Conservation (phyloP, 2,113 vertebrate genomes). For the Lates calcarifer region DNA sequence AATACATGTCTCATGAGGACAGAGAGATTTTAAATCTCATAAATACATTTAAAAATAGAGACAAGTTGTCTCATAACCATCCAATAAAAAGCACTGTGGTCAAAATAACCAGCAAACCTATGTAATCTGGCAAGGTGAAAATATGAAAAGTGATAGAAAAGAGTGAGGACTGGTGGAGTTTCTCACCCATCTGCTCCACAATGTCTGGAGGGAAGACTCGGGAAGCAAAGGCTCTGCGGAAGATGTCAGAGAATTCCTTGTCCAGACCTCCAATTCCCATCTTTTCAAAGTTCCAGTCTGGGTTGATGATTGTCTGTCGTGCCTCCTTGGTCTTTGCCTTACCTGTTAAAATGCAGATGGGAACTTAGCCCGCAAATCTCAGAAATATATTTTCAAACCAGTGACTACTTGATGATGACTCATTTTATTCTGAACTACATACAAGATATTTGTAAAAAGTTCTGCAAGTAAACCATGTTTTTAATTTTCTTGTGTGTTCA, state of each 20-base stretch:
- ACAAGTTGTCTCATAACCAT: background rate
- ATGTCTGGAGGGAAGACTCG: conserved; percentile 98
- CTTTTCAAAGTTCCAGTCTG: conserved; percentile 99
- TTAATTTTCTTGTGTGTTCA: background rate
- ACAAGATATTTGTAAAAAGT: background rate
- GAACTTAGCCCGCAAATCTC: background rate
- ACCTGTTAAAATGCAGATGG: conserved; percentile 77
- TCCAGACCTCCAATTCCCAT: conserved; percentile 99
- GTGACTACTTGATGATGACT: background rate
- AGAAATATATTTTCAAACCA: background rate
- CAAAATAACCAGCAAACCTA: background rate
- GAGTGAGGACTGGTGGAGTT: accelerated
- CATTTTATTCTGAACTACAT: too few relatives aligned
- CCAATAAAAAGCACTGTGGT: background rate
- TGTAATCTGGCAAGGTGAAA: background rate
- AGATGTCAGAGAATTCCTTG: conserved; percentile 97
- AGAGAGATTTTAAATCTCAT: background rate
- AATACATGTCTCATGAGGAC: background rate
- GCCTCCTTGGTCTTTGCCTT: conserved; percentile 98
- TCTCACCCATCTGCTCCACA: conserved; percentile 97
- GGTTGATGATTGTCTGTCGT: conserved; percentile 97
- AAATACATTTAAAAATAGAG: background rate
- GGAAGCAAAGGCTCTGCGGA: conserved; percentile 96
- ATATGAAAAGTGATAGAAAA: too few relatives aligned
- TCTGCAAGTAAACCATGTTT: background rate